Evolutionary conservation across 2,113 vertebrate species (phyloP), one percentile per base, ranked within the genome.

Genomic region (Colinus virginianus): DNA sequence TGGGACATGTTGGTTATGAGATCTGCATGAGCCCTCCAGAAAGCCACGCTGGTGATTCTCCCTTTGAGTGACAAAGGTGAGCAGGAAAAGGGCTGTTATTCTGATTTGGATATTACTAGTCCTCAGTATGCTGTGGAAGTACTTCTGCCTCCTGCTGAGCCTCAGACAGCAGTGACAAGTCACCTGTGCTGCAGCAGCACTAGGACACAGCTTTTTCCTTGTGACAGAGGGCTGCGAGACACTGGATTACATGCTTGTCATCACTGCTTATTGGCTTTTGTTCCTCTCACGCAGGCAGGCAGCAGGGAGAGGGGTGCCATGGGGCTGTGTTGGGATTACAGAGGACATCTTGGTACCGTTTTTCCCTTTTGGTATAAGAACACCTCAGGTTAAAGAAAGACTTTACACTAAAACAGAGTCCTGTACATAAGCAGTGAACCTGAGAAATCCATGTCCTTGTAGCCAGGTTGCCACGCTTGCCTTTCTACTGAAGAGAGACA

Each of bases 201-300:
- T 40, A 75, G 61, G 83, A 88, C 1, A 3, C 92, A 90, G 96
- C 86, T 91, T 96, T 87, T 88, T 78, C 53, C 86, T 45, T 1
- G n/a, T 74, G 90, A 95, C 68, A 93, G 86, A 88, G 92, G 53
- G 43, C 72, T 85, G 66, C 7, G 5, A 68, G 91, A 71, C 66
- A 22, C 80, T 93, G 93, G 90, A 96, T 95, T 96, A 86, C 82
- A 85, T 90, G 93, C 79, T n/a, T 96, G 92, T 80, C 95, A 93
- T 68, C 88, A 75, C 79, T 48, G 56, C 76, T 96, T 90, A 94
- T 70, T 83, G 92, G 92, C 85, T 95, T 94, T 88, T 96, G 85
- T 91, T 93, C 82, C 87, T 85, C 34, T 23, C 88, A 55, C 38
- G 6, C 21, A 7, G 0, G 48, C 46, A 84, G 78, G 87, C 81